phyloP scores from a whole-genome alignment of 2,113 vertebrate species.

The Rhinolophus sinicus region DNA sequence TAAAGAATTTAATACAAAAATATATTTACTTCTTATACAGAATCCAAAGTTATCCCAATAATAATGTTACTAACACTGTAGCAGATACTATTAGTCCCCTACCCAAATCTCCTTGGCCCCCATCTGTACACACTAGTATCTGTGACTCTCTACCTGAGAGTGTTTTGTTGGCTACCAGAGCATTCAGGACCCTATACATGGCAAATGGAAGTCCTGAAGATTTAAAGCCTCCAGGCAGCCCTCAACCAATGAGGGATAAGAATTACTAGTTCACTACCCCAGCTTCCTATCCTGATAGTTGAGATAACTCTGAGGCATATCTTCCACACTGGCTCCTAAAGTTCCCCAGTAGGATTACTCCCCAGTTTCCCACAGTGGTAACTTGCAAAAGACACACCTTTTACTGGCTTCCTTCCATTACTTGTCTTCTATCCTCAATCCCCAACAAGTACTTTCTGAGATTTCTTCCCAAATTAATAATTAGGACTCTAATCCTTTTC shows the following conservation, averaged over 20 bases:
- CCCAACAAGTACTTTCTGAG: background rate
- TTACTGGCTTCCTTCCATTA: background rate
- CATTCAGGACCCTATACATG: background rate
- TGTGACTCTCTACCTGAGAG: background rate
- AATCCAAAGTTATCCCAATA: slow-evolving; percentile 33
- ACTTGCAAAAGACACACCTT: background rate
- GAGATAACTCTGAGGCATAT: background rate
- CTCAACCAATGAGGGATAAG: background rate
- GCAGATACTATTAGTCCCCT: background rate
- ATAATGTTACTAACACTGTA: slow-evolving; percentile 1
- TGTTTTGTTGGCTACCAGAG: background rate
- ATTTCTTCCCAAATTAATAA: slow-evolving; percentile 9
- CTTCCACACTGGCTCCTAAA: background rate
- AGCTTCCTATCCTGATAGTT: background rate
- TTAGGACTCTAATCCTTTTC: background rate
- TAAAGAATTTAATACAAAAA: slow-evolving; percentile 21
- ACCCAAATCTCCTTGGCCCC: background rate
- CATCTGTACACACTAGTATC: background rate
- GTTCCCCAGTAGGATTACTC: background rate
- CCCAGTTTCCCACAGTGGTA: background rate
- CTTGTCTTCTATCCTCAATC: background rate
- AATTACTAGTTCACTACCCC: background rate
- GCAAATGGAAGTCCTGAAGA: background rate
- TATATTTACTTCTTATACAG: background rate
- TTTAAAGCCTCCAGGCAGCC: background rate